Evolutionary conservation across 2,797 vertebrate genomes (phyloP).

Genomic region (Botia almorhae): DNA sequence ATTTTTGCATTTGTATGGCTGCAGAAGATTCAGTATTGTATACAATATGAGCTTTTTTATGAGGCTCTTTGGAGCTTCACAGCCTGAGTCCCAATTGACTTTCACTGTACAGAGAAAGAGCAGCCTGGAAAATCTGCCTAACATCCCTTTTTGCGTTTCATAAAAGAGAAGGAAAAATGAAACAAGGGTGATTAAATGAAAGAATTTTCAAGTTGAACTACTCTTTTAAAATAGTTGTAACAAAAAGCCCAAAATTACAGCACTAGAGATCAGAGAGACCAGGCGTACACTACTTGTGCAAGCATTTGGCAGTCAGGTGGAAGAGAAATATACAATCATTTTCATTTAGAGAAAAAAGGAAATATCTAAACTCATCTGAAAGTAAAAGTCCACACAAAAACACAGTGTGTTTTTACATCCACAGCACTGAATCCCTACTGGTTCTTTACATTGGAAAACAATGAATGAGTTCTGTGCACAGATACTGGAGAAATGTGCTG

Average conservation of each 20-base stretch:
- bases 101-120: neutral
- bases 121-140: neutral
- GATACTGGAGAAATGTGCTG: constrained; percentile 21
- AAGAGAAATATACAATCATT: constrained; percentile 45
- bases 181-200: neutral
- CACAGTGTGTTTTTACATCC: too few species aligned
- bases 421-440: constrained; percentile 17
- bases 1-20: too few species aligned
- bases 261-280: constrained; percentile 51
- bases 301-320: constrained; percentile 70
- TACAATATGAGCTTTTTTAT: too few species aligned
- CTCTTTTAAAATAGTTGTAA: constrained; percentile 44
- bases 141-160: neutral
- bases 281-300: constrained; percentile 64
- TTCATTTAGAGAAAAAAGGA: constrained; percentile 31
- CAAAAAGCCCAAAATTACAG: constrained; percentile 65
- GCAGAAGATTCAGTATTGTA: too few species aligned
- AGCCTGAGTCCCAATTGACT: neutral
- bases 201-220: neutral
- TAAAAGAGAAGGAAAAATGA: neutral
- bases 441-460: constrained; percentile 16
- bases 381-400: too few species aligned
- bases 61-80: too few species aligned
- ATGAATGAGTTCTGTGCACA: constrained; percentile 22
- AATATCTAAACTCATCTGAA: constrained; percentile 3